Base-by-base conservation (phyloP, 2,888 invertebrate species). In the Eristalinus sepulchralis region DNA sequence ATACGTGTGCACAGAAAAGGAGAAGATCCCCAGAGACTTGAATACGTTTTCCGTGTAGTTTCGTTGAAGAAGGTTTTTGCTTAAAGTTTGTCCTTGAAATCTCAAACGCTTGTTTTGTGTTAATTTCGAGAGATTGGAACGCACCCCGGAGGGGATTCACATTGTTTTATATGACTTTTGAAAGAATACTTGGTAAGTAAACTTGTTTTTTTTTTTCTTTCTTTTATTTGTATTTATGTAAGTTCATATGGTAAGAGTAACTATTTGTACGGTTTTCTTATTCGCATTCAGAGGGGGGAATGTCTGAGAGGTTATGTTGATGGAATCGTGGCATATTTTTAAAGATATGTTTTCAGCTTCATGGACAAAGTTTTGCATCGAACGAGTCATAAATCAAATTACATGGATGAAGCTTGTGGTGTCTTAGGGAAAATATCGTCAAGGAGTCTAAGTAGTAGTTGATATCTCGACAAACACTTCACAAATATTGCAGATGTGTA, bases 111-210 rank as follows among this genome's bases (percentile, higher is more conserved):
- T 73, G 70, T 63, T 86, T 88, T 86, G 89, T 88, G 88, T 76
- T 75, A 27, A 88, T 90, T 91, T 91, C 90, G 90, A 90, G 90
- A 91, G 90, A 88, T 90, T 89, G 89, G 90, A 90, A 90, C 90
- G 89, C 91, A 91, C 90, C 92, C 92, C 91, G 91, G 90, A 91
- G 91, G 92, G 91, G 91, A 92, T 89, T 90, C 90, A 91, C 89
- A 91, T 90, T 90, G 91, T 96, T 96, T 97, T 97, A 97, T 97
- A 97, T 97, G 97, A 97, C 97, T 97, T 97, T 97, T 97, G 97
- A 96, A 96, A 96, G 96, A 96, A 96, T 95, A 95, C 96, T 95
- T 96, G 97, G 97, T 97, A 93, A 95, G 96, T 94, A 86, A 27
- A 53, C 17, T 55, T 55, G 11, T 17, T 47, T 33, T 31, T n/a